phyloP scores from a whole-genome alignment of 2,113 vertebrate genomes.

The Connochaetes taurinus region DNA sequence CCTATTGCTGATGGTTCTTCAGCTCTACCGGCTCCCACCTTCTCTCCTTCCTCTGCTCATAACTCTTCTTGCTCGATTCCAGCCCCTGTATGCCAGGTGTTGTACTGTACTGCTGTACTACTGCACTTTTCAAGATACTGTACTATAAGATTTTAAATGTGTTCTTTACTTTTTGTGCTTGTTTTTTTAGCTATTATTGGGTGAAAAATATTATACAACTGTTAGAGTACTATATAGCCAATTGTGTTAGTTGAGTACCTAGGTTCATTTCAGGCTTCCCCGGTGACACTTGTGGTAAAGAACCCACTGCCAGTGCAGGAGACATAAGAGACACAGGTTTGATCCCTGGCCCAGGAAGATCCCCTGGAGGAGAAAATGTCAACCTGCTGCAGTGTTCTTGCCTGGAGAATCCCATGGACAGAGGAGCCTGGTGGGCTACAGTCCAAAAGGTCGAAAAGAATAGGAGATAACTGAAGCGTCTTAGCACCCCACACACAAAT shows the following conservation, averaged over 20 bases:
- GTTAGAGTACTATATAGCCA: neutral
- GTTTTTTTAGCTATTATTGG: neutral
- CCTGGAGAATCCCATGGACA: neutral
- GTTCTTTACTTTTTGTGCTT: neutral
- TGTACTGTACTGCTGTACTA: neutral
- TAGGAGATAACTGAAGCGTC: neutral
- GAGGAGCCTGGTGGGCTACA: neutral
- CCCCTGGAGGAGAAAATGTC: neutral
- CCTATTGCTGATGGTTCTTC: neutral
- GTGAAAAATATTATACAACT: neutral
- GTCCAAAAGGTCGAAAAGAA: neutral
- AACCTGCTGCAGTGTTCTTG: neutral
- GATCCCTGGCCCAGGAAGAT: neutral
- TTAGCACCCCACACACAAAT: neutral
- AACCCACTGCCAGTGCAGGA: neutral
- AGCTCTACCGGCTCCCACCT: neutral
- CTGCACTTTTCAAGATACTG: neutral
- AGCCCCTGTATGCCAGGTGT: neutral
- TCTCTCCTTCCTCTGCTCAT: neutral
- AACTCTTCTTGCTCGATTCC: neutral
- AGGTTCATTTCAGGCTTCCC: neutral
- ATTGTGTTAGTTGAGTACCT: neutral
- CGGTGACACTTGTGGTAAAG: neutral
- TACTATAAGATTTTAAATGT: neutral
- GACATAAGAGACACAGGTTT: neutral